Percentiles rank a stretch among this genome's conserved stretches.
Conservation (phyloP, 53 echinoderm and acorn worm species). For the Actinopyga echinites region DNA sequence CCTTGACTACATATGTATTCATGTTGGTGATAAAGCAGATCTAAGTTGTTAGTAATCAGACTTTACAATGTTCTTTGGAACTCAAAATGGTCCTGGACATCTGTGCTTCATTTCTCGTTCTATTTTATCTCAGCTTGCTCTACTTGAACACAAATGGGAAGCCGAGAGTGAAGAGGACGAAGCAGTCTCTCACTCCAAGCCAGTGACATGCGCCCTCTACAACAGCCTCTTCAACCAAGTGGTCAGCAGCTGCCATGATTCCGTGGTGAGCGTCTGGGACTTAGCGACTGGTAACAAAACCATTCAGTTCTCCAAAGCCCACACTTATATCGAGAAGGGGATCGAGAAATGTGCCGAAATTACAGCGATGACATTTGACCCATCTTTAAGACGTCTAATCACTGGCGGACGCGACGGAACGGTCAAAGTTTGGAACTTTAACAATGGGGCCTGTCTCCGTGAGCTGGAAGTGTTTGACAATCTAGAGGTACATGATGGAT, state of each 20-base stretch:
- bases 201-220: constrained; percentile 85
- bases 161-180: constrained; percentile 86
- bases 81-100: too few species aligned
- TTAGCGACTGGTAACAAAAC: constrained; percentile 89
- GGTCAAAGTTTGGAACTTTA: constrained; percentile 99
- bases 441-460: constrained; percentile 94
- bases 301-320: constrained; percentile 94
- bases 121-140: constrained; percentile 61
- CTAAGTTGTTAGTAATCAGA: too few species aligned
- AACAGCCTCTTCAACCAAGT: constrained; percentile 93
- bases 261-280: constrained; percentile 98
- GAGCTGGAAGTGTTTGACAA: constrained; percentile 86
- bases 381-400: constrained; percentile 75
- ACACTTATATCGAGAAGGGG: constrained; percentile 91
- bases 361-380: constrained; percentile 99
- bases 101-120: too few species aligned
- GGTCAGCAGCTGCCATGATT: constrained; percentile 91
- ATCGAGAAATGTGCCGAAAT: constrained; percentile 90
- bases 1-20: too few species aligned
- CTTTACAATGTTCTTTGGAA: too few species aligned
- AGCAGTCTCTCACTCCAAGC: constrained; percentile 80
- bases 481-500: constrained; percentile 64
- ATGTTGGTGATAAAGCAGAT: neutral
- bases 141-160: constrained; percentile 96
- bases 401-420: constrained; percentile 93